Base-by-base conservation (phyloP, 2,113 vertebrate genomes). In the Eleginops maclovinus region DNA sequence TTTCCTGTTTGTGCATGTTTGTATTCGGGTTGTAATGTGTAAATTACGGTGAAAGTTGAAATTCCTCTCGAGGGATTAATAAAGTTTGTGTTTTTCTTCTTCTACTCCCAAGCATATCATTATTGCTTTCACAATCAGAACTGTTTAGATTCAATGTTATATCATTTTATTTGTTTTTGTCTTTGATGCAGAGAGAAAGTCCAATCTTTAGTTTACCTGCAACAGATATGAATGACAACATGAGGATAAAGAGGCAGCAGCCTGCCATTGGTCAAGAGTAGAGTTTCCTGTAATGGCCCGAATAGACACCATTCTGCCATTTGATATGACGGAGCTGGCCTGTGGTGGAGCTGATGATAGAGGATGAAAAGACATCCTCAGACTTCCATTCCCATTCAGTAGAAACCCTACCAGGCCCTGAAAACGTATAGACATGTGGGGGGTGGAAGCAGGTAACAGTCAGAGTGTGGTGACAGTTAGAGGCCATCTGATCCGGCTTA, bases 381-480 rank as follows among this genome's bases (percentile, higher is more conserved):
- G 43, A 53, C 41, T 10, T 73, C 44, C 43, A 63, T 26, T 60
- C 40, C 12, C 16, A 19, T 36, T 49, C 51, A 53, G 17, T 40
- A 50, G 40, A 85, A 47, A 68, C 64, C 77, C 72, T 61, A 75
- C 14, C 11, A 50, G 62, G 2, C 16, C 16, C 41, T 53, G 73
- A 66, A 83, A 85, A 61, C n/a, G 0, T 51, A 66, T 8, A 75
- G 69, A 69, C 73, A 49, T 54, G 59, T 62, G 71, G 81, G 75
- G 22, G 89, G 60, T 77, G 89, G 82, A 91, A 91, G 68, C 26
- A 71, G 78, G 87, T 79, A 75, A 65, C 46, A 60, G 53, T 61
- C 59, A 24, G 64, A 69, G 54, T 56, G 72, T 28, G 46, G 40
- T 64, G 83, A 71, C 41, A 62, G 50, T 75, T 21, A 4, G n/a